Evolutionary conservation across 2,113 vertebrate species (phyloP), one percentile per base, ranked within the genome.

Genomic region (Microcebus murinus): DNA sequence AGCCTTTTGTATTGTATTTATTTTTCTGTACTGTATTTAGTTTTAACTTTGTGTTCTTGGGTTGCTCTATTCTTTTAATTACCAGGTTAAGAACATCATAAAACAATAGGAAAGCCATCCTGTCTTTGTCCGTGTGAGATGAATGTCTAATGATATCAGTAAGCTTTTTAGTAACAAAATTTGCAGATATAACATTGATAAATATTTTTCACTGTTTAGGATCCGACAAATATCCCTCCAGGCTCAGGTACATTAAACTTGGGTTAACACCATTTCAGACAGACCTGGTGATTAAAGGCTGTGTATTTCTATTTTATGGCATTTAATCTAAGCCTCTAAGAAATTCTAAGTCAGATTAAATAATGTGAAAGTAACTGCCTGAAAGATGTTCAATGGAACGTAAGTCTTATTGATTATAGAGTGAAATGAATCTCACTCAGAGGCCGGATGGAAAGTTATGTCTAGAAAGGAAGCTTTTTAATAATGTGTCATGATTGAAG

Each of bases 331-430:
- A 97, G 92, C 92, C 96, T 96, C 73, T 94, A 97, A 95, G 93
- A 97, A 96, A 96, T 91, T 96, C 79, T 76, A 94, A 97, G 88
- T 92, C 77, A 95, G 86, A 96, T 96, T 96, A 97, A 97, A 97
- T 95, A 91, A 93, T 86, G 76, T 74, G 91, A 95, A 89, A 93
- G 59, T 82, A 87, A 77, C 92, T 55, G 12, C 50, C 80, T 93
- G 91, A 96, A 97, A 86, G 93, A 96, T 76, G 84, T 77, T 94
- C 95, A 92, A 82, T 90, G 88, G 92, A 96, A 68, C 95, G 92
- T 0, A 4, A 92, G 79, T 95, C 55, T 95, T 96, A 95, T 92
- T 97, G 96, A 97, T 97, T 97, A 96, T 74, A 91, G 97, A 97
- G 73, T 95, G 91, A 95, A 98, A 97, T 95, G 96, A 97, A 87